Percentiles rank a stretch among this genome's conserved stretches.
phyloP scores from a whole-genome alignment of 2,113 vertebrate genomes.

The Pangasianodon gigas region DNA sequence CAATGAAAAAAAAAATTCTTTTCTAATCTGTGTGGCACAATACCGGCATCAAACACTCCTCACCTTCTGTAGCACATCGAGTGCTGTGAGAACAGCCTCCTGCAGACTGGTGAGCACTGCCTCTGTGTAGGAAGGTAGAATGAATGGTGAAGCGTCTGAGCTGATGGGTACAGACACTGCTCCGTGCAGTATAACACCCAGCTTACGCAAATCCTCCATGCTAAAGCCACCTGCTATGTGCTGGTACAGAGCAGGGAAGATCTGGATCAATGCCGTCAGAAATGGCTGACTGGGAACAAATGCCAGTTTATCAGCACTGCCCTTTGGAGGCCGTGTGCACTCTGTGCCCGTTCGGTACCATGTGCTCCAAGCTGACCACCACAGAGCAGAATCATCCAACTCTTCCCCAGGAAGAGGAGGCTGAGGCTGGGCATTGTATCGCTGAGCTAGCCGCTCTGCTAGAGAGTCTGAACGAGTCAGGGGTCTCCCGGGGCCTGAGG shows the following conservation, averaged over 20 bases:
- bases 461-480: slow-evolving; percentile 88
- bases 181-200: slow-evolving; percentile 92
- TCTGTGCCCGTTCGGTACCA: slow-evolving; percentile 95
- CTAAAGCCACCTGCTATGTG: slow-evolving; percentile 95
- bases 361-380: slow-evolving; percentile 98
- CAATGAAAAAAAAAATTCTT: neutral
- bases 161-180: slow-evolving; percentile 97
- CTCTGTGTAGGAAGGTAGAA: slow-evolving; percentile 96
- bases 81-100: slow-evolving; percentile 91
- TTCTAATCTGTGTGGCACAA: neutral
- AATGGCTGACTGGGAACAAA: slow-evolving; percentile 98
- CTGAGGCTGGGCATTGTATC: slow-evolving; percentile 69
- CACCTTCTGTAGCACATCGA: slow-evolving; percentile 98
- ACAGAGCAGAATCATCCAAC: slow-evolving; percentile 90
- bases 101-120: slow-evolving; percentile 96
- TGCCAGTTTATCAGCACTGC: slow-evolving; percentile 83
- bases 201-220: slow-evolving; percentile 93
- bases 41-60: slow-evolving; percentile 13
- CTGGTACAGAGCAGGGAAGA: slow-evolving; percentile 96
- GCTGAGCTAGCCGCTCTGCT: slow-evolving; percentile 85
- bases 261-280: slow-evolving; percentile 95
- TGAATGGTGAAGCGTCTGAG: slow-evolving; percentile 97
- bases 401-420: slow-evolving; percentile 81
- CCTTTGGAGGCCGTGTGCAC: slow-evolving; percentile 85
- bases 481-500: slow-evolving; percentile 83